Percentiles rank a stretch among this genome's conserved stretches.
These are phyloP conservation scores for Morus bassanus DNA, from an alignment of 2,797 vertebrate genomes.

Conservation along the genomic window DNA sequence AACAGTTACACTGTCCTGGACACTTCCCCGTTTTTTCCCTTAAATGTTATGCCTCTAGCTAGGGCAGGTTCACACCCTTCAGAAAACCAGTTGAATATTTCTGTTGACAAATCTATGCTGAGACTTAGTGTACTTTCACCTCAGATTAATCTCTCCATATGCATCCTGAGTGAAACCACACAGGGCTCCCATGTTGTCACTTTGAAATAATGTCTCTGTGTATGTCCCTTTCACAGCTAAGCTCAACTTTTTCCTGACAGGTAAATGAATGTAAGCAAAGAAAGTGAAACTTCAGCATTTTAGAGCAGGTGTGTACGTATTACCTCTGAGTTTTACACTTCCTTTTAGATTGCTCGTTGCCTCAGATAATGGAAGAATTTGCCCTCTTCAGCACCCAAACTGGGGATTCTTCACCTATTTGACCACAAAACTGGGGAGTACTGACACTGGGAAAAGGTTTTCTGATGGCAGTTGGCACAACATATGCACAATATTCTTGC, in stretches of 20 bases:
- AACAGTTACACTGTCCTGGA: neutral
- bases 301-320: neutral
- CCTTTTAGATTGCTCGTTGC: neutral
- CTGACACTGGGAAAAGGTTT: neutral
- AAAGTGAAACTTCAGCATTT: neutral
- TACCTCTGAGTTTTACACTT: neutral
- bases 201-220: neutral
- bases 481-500: neutral
- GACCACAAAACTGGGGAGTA: neutral
- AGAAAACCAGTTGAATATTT: neutral
- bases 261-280: conserved; percentile 5
- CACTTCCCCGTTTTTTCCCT: neutral
- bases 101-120: neutral
- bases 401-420: neutral
- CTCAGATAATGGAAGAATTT: neutral
- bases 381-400: neutral
- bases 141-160: neutral
- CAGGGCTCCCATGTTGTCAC: neutral
- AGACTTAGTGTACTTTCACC: neutral
- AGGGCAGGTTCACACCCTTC: neutral
- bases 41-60: neutral
- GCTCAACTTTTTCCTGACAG: conserved; percentile 21
- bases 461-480: neutral
- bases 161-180: neutral
- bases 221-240: neutral